Evolutionary conservation across 2,113 vertebrate species (phyloP), one percentile per base, ranked within the genome.

Genomic region (Chionomys nivalis): DNA sequence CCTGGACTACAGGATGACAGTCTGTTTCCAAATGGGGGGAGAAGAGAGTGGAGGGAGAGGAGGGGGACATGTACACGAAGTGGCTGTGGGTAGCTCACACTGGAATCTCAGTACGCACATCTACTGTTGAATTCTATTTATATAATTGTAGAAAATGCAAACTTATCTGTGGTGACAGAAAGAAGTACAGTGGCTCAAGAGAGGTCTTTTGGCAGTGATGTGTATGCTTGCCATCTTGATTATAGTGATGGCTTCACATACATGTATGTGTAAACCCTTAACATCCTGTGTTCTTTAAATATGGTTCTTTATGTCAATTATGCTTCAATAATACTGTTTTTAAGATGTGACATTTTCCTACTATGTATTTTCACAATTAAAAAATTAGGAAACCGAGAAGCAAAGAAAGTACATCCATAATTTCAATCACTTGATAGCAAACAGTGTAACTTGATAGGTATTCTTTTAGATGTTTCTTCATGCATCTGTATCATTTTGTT

Each of bases 81-180:
- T 58, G 55, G 55, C 17, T 58, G 55, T 58, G 55, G 55, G 17
- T 19, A 58, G 55, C 55, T 58, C 55, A 58, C 17, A 58, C 55
- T 58, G 55, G 55, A 19, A 58, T 58, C 55, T 17, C 17, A 19
- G 55, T 19, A 58, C 1, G 17, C 19, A 19, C 55, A 58, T 58
- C 31, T 33, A 88, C 4, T 68, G 79, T 94, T 92, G 79, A 89
- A 81, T 90, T 78, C 9, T 26, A 72, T 39, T 86, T 89, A 92
- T 42, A 26, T 23, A 95, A 55, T 83, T 89, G 47, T 90, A 92
- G 39, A 90, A 95, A 94, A 94, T 75, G 7, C 47, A 89, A 91
- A 89, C 7, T 85, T 83, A 72, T 78, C 63, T 86, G 11, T 81
- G 89, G 58, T 63, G 90, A 94, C 72, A 92, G 55, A 79, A 72